Conservation (phyloP, 2,113 vertebrate genomes). For the Mormyrus iriodes region DNA sequence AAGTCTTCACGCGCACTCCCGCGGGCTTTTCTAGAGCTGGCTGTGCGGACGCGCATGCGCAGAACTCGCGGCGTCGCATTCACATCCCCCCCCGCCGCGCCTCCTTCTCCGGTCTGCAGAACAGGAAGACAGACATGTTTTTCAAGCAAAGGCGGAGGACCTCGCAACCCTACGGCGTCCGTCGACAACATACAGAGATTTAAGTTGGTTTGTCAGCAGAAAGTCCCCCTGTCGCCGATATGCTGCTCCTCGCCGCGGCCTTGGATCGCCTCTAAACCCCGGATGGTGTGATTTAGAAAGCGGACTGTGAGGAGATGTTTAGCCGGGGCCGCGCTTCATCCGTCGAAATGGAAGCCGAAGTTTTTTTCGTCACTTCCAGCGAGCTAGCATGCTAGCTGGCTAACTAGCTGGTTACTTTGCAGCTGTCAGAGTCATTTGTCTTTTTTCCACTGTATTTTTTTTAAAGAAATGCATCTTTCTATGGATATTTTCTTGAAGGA, state of each 20-base stretch:
- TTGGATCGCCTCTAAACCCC: conserved; percentile 31
- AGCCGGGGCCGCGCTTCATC: conserved; percentile 44
- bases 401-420: conserved; percentile 47
- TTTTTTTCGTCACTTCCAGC: conserved; percentile 60
- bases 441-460: conserved; percentile 26
- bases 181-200: conserved; percentile 25
- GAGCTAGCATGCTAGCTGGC: conserved; percentile 11
- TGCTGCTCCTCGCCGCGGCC: not conserved
- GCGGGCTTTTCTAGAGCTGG: not conserved
- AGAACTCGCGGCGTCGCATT: conserved; percentile 25
- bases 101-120: conserved; percentile 66
- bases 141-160: conserved; percentile 57
- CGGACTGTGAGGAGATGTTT: conserved; percentile 33
- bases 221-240: not conserved
- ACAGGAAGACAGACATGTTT: conserved; percentile 96
- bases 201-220: conserved; percentile 15
- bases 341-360: conserved; percentile 57
- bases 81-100: not conserved
- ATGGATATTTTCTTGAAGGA: conserved; percentile 48
- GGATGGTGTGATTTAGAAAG: conserved; percentile 27
- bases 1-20: not conserved
- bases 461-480: conserved; percentile 30
- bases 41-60: not conserved
- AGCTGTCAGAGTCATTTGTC: conserved; percentile 62
- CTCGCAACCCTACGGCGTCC: conserved; percentile 53